Conservation (phyloP, 2,113 vertebrate species). For the Uria aalge region DNA sequence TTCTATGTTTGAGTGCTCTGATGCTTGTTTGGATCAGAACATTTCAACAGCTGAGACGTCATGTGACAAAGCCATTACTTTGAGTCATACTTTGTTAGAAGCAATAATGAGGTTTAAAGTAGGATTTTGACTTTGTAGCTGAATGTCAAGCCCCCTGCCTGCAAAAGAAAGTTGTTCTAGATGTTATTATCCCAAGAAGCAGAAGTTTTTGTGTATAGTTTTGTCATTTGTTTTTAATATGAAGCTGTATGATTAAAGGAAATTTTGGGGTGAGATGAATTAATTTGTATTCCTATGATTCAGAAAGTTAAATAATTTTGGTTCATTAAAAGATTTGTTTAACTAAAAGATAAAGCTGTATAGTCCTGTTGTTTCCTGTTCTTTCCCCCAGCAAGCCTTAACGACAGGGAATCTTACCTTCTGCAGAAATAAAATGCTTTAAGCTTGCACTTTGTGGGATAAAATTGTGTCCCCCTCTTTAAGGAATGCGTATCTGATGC, state of each 20-base stretch:
- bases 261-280: background rate
- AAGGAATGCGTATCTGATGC: background rate
- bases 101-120: background rate
- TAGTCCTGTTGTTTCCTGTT: background rate
- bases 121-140: background rate
- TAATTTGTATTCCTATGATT: background rate
- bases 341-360: background rate
- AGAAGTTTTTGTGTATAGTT: background rate
- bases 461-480: background rate
- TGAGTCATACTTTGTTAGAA: background rate
- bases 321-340: background rate
- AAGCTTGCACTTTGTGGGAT: background rate
- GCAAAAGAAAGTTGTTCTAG: background rate
- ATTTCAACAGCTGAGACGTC: conserved; percentile 37
- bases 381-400: background rate
- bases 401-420: background rate
- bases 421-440: background rate
- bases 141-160: background rate
- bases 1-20: background rate
- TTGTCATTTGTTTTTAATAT: background rate
- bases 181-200: background rate
- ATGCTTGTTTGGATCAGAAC: conserved; percentile 28
- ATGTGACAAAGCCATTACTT: background rate
- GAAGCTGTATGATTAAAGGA: background rate
- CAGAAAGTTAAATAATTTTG: background rate